These are phyloP conservation scores for Microplitis deprimator DNA, from an alignment of 2,888 invertebrate genomes.

Conservation along the genomic window DNA sequence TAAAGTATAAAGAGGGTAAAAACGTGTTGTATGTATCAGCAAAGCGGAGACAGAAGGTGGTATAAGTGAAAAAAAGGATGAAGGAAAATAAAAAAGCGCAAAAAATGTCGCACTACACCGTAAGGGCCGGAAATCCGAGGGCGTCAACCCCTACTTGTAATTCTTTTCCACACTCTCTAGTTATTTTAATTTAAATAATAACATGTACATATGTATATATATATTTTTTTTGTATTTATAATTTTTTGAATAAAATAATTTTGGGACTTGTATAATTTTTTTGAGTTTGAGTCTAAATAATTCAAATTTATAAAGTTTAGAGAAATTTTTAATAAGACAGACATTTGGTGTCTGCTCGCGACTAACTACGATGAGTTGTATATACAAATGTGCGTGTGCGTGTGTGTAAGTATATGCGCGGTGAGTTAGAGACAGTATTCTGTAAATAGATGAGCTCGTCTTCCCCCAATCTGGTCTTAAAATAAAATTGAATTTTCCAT, in stretches of 20 bases:
- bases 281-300: no score
- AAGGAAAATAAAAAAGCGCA: constrained; percentile 50
- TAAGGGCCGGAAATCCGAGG: constrained; percentile 68
- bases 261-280: not conserved
- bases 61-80: constrained; percentile 47
- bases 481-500: constrained; percentile 65
- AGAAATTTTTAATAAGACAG: constrained; percentile 7
- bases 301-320: not conserved
- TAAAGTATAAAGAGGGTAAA: constrained; percentile 35
- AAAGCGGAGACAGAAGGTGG: constrained; percentile 45
- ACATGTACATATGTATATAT: constrained; percentile 43
- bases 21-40: constrained; percentile 17
- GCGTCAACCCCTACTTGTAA: constrained; percentile 63
- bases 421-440: constrained; percentile 58
- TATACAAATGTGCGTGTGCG: constrained; percentile 46
- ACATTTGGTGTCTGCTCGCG: constrained; percentile 19
- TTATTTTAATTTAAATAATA: constrained; percentile 64
- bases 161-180: constrained; percentile 7
- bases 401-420: not conserved
- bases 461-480: constrained; percentile 61
- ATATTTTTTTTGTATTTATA: constrained; percentile 44
- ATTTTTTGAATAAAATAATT: not conserved
- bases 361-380: not conserved
- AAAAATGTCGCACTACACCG: constrained; percentile 35
- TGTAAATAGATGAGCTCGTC: constrained; percentile 66